Base-by-base conservation (phyloP, 2,888 invertebrate species). In the Lacanobia oleracea region DNA sequence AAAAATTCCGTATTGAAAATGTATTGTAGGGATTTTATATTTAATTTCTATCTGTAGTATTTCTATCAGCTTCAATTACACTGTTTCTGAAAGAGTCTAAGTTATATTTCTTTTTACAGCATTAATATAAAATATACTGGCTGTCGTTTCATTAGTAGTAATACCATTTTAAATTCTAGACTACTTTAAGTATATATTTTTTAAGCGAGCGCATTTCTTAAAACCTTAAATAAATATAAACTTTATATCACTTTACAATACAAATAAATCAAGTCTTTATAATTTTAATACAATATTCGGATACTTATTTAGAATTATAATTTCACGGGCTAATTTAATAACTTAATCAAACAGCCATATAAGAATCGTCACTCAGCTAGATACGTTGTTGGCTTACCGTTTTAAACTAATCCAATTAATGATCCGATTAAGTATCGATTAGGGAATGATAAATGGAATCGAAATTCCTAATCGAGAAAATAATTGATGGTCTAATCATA, bases 371-470 rank as follows among this genome's bases (percentile, higher is more conserved):
- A 68, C 56, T 67, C 23, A 54, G 45, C 48, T 66, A 71, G 27
- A 61, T 68, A 61, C 21, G 33, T 57, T 71, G 54, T 71, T 67
- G 66, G 77, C 85, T 82, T 66, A 86, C 75, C 65, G 75, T 84
- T 82, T 82, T 70, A 65, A 76, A 73, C 67, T 80, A 82, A 84
- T 79, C 86, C 80, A 80, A 85, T 86, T 84, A 84, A 75, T 79
- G 66, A 79, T 81, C 53, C 84, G 68, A 86, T 86, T 86, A 76
- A 74, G 70, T 72, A 77, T 74, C 82, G 66, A 81, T 84, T 86
- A 84, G 50, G 67, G 40, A 67, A 72, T 86, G 84, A 86, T 82
- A 61, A 72, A 85, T 85, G 71, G 76, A 54, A 72, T 74, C 71
- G 51, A 59, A 70, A 69, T 75, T 77, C 62, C 71, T 71, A 75